Evolutionary conservation across 2,113 vertebrate species (phyloP).

Genomic region (Grus americana): DNA sequence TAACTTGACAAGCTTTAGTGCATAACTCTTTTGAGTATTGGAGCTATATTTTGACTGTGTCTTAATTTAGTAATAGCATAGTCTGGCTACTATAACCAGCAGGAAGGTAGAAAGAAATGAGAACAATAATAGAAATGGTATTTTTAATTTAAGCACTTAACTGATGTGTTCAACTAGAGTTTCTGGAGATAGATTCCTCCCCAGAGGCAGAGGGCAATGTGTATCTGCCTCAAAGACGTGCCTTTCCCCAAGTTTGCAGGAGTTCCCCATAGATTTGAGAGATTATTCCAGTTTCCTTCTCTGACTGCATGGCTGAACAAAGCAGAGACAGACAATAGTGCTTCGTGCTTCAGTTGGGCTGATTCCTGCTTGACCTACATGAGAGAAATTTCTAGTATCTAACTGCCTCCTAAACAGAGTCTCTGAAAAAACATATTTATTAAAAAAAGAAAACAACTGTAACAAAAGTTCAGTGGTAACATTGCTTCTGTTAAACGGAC

Average conservation of each 20-base stretch:
- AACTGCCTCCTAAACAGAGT: not conserved
- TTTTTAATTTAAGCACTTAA: not conserved
- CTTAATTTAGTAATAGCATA: not conserved
- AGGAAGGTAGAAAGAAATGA: not conserved
- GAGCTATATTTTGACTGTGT: not conserved
- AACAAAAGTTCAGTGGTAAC: not conserved
- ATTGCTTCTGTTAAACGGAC: not conserved
- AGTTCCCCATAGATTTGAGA: not conserved
- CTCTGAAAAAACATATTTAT: not conserved
- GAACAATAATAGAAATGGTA: not conserved
- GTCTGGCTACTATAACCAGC: not conserved
- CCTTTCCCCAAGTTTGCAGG: not conserved
- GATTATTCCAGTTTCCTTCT: not conserved
- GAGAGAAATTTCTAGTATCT: not conserved
- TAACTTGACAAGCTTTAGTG: not conserved
- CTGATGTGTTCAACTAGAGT: not conserved
- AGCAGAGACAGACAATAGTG: not conserved
- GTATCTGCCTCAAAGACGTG: not conserved
- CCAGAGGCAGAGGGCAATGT: not conserved
- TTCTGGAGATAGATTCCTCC: not conserved
- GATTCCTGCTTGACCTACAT: not conserved
- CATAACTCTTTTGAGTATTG: not conserved
- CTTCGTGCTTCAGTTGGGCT: not conserved
- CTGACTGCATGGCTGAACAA: not conserved
- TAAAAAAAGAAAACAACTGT: not conserved